A percentile compares a stretch with the other conserved stretches of the same genome.
Conservation (phyloP, 2,113 vertebrate species). For the Salvator merianae region DNA sequence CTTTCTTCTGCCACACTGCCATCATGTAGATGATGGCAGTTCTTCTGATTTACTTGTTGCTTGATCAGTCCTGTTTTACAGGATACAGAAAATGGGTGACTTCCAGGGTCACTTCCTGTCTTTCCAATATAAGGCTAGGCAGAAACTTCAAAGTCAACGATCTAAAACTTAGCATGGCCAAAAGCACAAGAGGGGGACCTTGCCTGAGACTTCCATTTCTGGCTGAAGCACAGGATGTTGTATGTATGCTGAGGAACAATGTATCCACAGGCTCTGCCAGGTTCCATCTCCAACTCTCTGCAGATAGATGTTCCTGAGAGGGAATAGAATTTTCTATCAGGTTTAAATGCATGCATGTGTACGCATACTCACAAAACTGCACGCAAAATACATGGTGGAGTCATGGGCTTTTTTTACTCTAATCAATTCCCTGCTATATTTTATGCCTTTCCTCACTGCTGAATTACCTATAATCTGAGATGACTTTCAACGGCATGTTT, state of each 20-base stretch:
- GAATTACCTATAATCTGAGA: not conserved
- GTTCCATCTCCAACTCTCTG: not conserved
- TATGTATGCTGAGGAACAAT: not conserved
- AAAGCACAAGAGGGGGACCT: no score
- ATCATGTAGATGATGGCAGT: no score
- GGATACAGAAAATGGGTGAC: no score
- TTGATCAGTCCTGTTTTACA: no score
- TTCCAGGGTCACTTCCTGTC: no score
- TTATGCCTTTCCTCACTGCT: not conserved
- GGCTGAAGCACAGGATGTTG: not conserved
- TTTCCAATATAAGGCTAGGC: no score
- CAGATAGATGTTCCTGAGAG: not conserved
- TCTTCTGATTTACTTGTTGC: no score
- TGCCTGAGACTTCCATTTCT: no score
- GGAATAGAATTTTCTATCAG: not conserved
- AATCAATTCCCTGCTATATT: not conserved
- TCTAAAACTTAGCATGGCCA: no score
- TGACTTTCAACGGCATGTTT: not conserved
- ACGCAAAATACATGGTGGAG: not conserved
- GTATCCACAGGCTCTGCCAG: not conserved
- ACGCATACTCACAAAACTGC: not conserved
- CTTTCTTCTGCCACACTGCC: no score
- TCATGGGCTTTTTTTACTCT: not conserved
- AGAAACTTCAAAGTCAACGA: no score
- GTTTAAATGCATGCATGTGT: not conserved